Evolutionary conservation across 30 jellyfish, hydroid and myxozoan species (phyloP), one percentile per base, ranked within the genome.

Genomic region (Aurelia aurita): DNA sequence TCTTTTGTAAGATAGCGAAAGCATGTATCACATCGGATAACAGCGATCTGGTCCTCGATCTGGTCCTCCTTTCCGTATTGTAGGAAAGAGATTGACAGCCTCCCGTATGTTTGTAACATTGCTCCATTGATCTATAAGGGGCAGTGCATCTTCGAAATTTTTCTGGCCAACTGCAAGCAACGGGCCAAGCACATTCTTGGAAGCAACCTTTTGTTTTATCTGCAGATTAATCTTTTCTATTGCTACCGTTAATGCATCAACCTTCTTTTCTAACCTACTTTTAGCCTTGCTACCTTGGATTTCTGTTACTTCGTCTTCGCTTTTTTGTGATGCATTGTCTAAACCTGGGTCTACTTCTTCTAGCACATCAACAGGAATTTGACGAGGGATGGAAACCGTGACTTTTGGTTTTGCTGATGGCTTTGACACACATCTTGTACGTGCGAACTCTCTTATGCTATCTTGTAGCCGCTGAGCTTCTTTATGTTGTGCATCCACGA

Each of bases 21-120:
- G 45, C 83, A 71, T 20, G 68, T 47, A 20, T 71, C 70, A 71
- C 83, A 71, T 15, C 83, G 83, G 22, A 71, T 3, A 10, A 71
- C 69, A 2, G 83, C 66, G 18, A 45, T 45, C 69, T 71, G 83
- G 2, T 35, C 83, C 2, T 71, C 83, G 6, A 9, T 2, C 3
- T 20, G 19, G 53, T n/a, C n/a, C n/a, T n/a, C n/a, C 83, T 47
- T 19, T 2, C 45, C 39, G 32, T 14, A 45, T 29, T 68, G 61
- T 2, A 1, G 83, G 69, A 55, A 55, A 55, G 27, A 55, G 28
- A 18, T 19, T 55, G 28, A 55, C 28, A 55, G 28, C 28, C 27
- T 55, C 66, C 27, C 10, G 28, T 19, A 55, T 55, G 66, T 55
- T 55, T 3, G 27, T 55, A 55, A 55, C 7, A 55, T 55, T 55